Evolutionary conservation across 2,113 vertebrate genomes (phyloP), one percentile per base, ranked within the genome.

Genomic region (Amphiprion percula): DNA sequence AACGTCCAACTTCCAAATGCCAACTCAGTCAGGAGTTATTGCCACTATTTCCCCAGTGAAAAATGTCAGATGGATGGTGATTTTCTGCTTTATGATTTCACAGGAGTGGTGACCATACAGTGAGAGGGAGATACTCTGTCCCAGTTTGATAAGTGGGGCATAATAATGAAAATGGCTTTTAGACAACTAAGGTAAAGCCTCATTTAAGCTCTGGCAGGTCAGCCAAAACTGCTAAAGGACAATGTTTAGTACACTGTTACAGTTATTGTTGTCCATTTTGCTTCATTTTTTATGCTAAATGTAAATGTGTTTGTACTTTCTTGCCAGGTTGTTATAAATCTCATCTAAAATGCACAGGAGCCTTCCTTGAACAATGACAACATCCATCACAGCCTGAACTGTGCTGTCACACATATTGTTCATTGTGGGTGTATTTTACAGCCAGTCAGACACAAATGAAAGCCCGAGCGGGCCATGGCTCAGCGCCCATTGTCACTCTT

Each of bases 41-140:
- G 56, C 84, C 81, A 47, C 87, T 68, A 85, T 86, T 89, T 86
- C 83, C 88, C 84, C 62, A 15, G 82, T 68, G 80, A 90, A 75
- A 87, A 91, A 91, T 90, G 91, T 90, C 89, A 91, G 79, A 90
- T 86, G 91, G 90, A 87, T 85, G 79, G 80, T 92, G 87, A 92
- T 92, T 91, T 90, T 91, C 90, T 91, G 86, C 86, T 88, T 83
- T 80, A 90, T 82, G 89, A 82, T 86, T 92, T 85, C 82, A 85
- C 83, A 71, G 77, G 79, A 90, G 82, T 79, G 86, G 82, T 82
- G 86, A 87, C 85, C 74, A 69, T 69, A 54, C 37, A 67, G 73
- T 81, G 78, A 24, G 74, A 69, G 84, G 62, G 77, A 84, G 70
- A 83, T 74, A 77, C 61, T 84, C 76, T 85, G 90, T 76, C 87